Evolutionary conservation across 1,140 invertebrate genomes (phyloP).

Genomic region (Drosophila suzukii): DNA sequence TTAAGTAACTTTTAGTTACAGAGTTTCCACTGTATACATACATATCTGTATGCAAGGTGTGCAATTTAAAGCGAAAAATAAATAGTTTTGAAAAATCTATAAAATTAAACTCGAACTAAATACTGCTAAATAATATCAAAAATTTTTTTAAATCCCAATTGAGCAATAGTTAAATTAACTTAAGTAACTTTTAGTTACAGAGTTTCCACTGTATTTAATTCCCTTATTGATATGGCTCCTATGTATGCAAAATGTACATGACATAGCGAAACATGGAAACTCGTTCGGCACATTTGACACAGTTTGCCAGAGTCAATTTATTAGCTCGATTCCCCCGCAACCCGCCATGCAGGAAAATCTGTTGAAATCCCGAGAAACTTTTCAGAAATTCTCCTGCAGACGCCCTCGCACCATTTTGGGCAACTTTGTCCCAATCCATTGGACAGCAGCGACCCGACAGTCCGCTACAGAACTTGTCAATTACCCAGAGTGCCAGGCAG

Average conservation of each 20-base stretch:
- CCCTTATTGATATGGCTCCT: constrained; percentile 8
- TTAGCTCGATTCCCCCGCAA: constrained; percentile 10
- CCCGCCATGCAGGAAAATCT: constrained; percentile 21
- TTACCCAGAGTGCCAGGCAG: constrained; percentile 40
- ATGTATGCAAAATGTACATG: constrained; percentile 3
- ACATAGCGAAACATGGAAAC: constrained; percentile 1
- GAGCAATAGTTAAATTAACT: too few species aligned
- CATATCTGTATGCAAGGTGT: too few species aligned
- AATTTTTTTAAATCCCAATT: too few species aligned
- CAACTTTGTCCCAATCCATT: constrained; percentile 20
- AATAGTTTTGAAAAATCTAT: too few species aligned
- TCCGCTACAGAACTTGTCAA: constrained; percentile 39
- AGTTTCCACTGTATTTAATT: constrained; percentile 1
- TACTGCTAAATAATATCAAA: too few species aligned
- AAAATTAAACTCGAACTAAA: too few species aligned
- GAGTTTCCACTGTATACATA: too few species aligned
- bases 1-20: neutral
- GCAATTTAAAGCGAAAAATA: too few species aligned
- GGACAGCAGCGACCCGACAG: constrained; percentile 23
- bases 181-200: too few species aligned
- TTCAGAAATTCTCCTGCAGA: constrained; percentile 16
- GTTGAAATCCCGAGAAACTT: constrained; percentile 29
- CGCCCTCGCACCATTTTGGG: constrained; percentile 8
- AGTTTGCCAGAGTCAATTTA: constrained; percentile 30
- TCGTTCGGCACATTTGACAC: constrained; percentile 26